A percentile compares a stretch with the other conserved stretches of the same genome.
Conservation (phyloP, 2,113 vertebrate genomes). For the Seriola aureovittata region DNA sequence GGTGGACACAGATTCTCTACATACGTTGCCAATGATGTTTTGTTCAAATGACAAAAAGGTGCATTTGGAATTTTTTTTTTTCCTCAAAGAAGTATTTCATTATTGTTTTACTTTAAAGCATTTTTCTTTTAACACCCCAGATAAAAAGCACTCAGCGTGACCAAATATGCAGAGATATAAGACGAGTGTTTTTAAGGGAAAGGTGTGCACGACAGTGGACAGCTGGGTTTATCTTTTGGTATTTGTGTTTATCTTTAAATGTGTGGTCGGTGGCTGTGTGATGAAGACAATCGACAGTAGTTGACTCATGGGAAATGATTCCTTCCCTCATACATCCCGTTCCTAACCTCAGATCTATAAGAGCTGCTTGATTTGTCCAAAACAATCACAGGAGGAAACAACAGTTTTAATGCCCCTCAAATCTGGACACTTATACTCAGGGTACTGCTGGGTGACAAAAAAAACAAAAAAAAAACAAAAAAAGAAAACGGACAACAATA, state of each 20-base stretch:
- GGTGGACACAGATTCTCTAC: constrained; percentile 67
- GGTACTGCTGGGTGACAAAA: constrained; percentile 54
- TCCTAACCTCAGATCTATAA: constrained; percentile 58
- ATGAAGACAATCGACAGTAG: constrained; percentile 57
- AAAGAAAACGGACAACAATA: constrained; percentile 48
- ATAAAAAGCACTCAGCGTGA: constrained; percentile 51
- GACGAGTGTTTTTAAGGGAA: constrained; percentile 45
- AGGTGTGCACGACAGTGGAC: constrained; percentile 49
- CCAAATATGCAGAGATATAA: constrained; percentile 52
- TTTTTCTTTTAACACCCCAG: constrained; percentile 50
- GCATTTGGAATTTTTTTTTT: constrained; percentile 43
- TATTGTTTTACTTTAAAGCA: constrained; percentile 71
- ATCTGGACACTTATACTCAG: constrained; percentile 71
- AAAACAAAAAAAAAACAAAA: background rate
- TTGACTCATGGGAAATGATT: constrained; percentile 64
- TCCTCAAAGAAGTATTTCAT: constrained; percentile 18
- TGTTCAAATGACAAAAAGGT: constrained; percentile 55
- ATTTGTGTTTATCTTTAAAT: constrained; percentile 54
- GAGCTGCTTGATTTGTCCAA: constrained; percentile 78
- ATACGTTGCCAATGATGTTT: constrained; percentile 56
- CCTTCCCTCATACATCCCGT: constrained; percentile 60
- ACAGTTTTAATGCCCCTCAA: constrained; percentile 78
- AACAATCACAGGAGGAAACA: constrained; percentile 84
- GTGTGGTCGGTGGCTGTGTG: constrained; percentile 26
- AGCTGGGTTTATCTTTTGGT: constrained; percentile 70